Conservation (phyloP, 2,113 vertebrate genomes). For the Solea senegalensis region DNA sequence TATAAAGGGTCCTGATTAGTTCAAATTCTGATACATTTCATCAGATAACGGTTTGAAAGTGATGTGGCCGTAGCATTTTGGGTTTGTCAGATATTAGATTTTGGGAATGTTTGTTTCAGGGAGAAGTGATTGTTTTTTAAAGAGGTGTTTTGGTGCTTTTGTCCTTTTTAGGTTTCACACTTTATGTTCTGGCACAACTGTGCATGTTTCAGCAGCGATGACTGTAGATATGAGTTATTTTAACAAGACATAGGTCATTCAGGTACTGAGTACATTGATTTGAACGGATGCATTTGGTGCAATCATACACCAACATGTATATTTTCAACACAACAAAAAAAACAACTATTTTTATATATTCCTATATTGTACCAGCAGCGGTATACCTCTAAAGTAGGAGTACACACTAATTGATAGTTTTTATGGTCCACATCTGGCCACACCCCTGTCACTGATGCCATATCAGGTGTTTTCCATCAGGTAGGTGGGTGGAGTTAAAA, state of each 20-base stretch:
- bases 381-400: no score
- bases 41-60: neutral
- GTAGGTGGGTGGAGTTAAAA: constrained; percentile 15
- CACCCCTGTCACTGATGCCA: constrained; percentile 1
- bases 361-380: no score
- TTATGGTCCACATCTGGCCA: constrained; percentile 1
- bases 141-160: constrained; percentile 29
- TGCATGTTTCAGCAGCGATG: neutral
- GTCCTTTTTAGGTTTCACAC: constrained; percentile 12
- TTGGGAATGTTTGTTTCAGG: constrained; percentile 60
- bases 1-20: neutral
- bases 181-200: neutral
- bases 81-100: constrained; percentile 15
- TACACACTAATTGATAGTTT: neutral
- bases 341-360: no score
- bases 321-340: no score
- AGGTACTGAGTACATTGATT: no score
- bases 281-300: no score
- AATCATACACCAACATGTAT: no score
- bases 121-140: constrained; percentile 22
- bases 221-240: no score
- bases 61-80: constrained; percentile 7
- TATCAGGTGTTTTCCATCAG: constrained; percentile 11
- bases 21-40: neutral
- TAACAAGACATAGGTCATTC: no score